A percentile compares a stretch with the other conserved stretches of the same genome.
Conservation (phyloP, 2,797 vertebrate species). For the Macroramphosus scolopax region DNA sequence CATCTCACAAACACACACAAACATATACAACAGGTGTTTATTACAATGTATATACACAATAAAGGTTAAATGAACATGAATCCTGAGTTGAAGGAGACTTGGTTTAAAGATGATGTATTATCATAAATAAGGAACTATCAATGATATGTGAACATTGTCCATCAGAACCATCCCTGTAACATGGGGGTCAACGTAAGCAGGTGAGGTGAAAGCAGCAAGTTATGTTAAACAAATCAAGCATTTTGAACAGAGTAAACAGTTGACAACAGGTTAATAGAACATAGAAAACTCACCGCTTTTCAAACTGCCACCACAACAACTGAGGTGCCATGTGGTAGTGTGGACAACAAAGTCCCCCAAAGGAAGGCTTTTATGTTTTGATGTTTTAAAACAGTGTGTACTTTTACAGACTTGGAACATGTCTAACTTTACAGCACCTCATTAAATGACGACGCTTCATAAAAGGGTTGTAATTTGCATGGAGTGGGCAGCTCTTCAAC, state of each 20-base stretch:
- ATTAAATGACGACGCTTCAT: not conserved
- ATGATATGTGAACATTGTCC: too few relatives aligned
- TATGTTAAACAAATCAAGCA: constrained; percentile 20
- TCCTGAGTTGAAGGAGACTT: constrained; percentile 7
- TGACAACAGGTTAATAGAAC: too few relatives aligned
- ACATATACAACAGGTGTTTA: too few relatives aligned
- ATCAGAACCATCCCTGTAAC: too few relatives aligned
- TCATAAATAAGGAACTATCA: not conserved
- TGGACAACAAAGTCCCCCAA: constrained; percentile 26
- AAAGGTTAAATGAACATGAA: constrained; percentile 25
- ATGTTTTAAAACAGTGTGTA: too few relatives aligned
- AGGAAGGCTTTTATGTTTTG: constrained; percentile 10
- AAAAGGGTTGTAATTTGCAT: constrained; percentile 1
- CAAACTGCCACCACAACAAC: not conserved
- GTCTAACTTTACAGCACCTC: too few relatives aligned
- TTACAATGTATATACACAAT: constrained; percentile 49
- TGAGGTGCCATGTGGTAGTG: too few relatives aligned
- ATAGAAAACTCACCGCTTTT: constrained; percentile 19
- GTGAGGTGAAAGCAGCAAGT: constrained; percentile 37
- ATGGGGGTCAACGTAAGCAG: constrained; percentile 1
- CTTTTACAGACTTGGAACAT: too few relatives aligned
- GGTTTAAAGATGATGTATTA: constrained; percentile 5
- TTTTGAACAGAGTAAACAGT: constrained; percentile 25
- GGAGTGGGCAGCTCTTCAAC: too few relatives aligned
- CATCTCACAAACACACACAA: constrained; percentile 9